Base-by-base conservation (phyloP, 2,113 vertebrate genomes). In the Ancistrus triradiatus region DNA sequence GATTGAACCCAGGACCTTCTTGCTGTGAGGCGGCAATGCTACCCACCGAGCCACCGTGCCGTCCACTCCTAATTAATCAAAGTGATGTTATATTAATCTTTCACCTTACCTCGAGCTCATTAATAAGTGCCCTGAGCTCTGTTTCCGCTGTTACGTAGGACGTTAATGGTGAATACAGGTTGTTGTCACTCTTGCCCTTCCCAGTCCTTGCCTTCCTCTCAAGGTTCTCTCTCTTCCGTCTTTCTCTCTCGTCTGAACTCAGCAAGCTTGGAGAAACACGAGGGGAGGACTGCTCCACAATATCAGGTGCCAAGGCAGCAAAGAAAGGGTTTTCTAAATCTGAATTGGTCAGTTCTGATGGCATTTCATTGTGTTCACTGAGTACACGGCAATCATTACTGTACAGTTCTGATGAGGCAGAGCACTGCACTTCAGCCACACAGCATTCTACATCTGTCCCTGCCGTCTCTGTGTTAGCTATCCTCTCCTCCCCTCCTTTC, bases 81-180 rank as follows among this genome's bases (percentile, higher is more conserved):
- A 1, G 6, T 31, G 6, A 3, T 31, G 25, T 25, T 6, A 25
- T 13, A 35, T 4, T n/a, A n/a, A n/a, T 28, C 27, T 7, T 31
- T 31, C 3, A 27, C 21, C 80, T 87, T 70, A 98, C 96, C 94
- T 97, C 83, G 55, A 99, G 81, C 72, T 94, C 94, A 50, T 78
- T 40, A 83, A 98, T 86, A 68, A 98, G 86, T 56, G 92, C 91
- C 63, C 38, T 40, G 3, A 99, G 90, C 62, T 98, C 91, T 0
- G 96, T 97, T 78, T 95, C 87, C 8, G 93, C 89, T 1, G 93
- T 98, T 65, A 99, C 86, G 50, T 88, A 88, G 11, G 90, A 97
- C 0, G 94, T 98, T 66, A 98, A 60, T 4, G 95, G 91, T 28
- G 86, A 91, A 77, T 92, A 98, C 59, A 93, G 62, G 73, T 69